Evolutionary conservation across 2,888 invertebrate species (phyloP), one percentile per base, ranked within the genome.

Genomic region (Zhuqinia jingwanae): DNA sequence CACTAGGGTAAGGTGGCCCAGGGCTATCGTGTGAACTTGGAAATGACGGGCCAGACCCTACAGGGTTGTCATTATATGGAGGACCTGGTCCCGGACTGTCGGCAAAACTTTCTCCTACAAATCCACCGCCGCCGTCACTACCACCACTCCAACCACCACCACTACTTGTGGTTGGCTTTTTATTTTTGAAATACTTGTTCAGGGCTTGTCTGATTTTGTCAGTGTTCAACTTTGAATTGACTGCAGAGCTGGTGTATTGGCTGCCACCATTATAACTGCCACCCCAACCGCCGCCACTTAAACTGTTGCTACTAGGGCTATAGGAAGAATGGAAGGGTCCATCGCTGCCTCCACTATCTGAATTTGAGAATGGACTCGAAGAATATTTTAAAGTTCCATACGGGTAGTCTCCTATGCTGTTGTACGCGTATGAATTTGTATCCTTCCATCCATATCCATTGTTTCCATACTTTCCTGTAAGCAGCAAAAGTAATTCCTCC

Each of bases 401-500:
- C 6, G 70, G 53, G 17, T 65, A 65, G n/a, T 68, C 53, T 17
- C 81, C 73, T 30, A 70, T 2, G 45, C 42, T 45, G 13, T 45
- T 81, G 25, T 80, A 80, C 0, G 68, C 65, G 27, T 80, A 80
- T 1, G 68, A 65, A 13, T 53, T n/a, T 0, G 25, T 13, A 1
- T n/a, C 1, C 0, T 15, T 2, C 77, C 84, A 77, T 0, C 84
- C 77, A 17, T 50, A 45, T 0, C 77, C 84, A 25, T 30, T 17
- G 1, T 30, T 63, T 2, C 27, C 42, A 20, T 47, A 50, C 25
- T 84, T 84, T 20, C 84, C 84, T 5, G 75, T 63, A 1, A 84
- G 27, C 17, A 84, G 68, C 0, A 53, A 2, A 0, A 84, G 42
- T 11, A 84, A 20, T 30, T 84, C 84, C 1, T 84, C 84, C 84